Evolutionary conservation across 2,888 invertebrate species (phyloP).

Genomic region (Tetheella fluctuosa): DNA sequence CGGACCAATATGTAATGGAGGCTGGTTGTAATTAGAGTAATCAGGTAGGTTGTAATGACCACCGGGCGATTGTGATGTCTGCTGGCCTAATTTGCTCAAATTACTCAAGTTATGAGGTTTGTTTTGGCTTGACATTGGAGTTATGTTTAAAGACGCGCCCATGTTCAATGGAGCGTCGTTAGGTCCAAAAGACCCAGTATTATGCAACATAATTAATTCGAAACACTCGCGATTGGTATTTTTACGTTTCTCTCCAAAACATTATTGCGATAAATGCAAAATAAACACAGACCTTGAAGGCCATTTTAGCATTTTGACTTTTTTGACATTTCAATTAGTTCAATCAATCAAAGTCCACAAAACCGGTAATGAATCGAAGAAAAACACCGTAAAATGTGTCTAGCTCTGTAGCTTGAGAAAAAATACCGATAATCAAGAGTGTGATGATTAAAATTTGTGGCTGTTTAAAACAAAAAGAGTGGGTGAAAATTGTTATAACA

Average conservation of each 20-base stretch:
- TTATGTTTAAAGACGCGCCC: slow-evolving; percentile 60
- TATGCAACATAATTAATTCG: slow-evolving; percentile 65
- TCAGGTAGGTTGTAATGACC: slow-evolving; percentile 56
- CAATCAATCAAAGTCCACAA: slow-evolving; percentile 16
- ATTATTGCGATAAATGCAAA: slow-evolving; percentile 45
- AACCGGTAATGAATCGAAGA: slow-evolving; percentile 15
- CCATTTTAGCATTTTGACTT: slow-evolving; percentile 67
- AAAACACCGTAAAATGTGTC: neutral
- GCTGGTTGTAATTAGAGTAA: slow-evolving; percentile 53
- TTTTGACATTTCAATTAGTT: too few relatives aligned
- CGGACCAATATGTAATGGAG: slow-evolving; percentile 46
- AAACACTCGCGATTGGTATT: slow-evolving; percentile 22
- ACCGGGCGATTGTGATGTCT: slow-evolving; percentile 42
- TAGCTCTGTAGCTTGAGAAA: neutral
- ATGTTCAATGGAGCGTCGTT: slow-evolving; percentile 65
- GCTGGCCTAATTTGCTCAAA: slow-evolving; percentile 58
- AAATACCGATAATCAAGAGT: neutral
- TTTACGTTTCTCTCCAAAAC: slow-evolving; percentile 30
- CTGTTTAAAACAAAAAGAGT: neutral
- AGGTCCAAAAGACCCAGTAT: slow-evolving; percentile 67
- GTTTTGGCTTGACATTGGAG: slow-evolving; percentile 53
- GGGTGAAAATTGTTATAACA: neutral
- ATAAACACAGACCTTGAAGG: slow-evolving; percentile 62
- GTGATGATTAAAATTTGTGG: too few relatives aligned
- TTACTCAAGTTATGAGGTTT: slow-evolving; percentile 62